Conservation (phyloP, 2,797 vertebrate species). For the Chanos chanos region DNA sequence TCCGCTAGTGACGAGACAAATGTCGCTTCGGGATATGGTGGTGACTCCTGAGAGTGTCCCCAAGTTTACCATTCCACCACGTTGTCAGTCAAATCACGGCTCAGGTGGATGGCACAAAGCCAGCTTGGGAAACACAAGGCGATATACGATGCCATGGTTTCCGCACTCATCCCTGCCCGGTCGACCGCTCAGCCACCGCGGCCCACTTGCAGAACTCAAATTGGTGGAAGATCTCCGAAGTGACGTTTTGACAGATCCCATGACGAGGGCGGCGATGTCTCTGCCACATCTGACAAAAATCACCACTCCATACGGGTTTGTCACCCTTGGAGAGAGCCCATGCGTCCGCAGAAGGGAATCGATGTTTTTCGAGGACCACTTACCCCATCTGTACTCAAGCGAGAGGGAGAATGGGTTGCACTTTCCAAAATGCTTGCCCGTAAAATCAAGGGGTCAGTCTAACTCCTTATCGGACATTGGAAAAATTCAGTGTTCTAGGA, state of each 20-base stretch:
- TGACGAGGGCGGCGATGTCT: conserved; percentile 45
- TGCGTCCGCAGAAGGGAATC: conserved; percentile 44
- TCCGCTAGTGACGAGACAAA: conserved; percentile 18
- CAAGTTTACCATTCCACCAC: conserved; percentile 44
- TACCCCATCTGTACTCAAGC: background rate
- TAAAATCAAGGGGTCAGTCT: background rate
- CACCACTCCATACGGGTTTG: conserved; percentile 49
- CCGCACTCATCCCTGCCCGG: background rate
- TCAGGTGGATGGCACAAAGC: background rate
- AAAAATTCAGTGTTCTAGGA: conserved; percentile 4
- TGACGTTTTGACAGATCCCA: conserved; percentile 28
- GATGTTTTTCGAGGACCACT: conserved; percentile 41
- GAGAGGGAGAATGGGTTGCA: background rate
- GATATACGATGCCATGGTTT: conserved; percentile 26
- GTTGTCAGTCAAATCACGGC: conserved; percentile 12
- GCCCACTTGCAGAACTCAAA: conserved; percentile 6
- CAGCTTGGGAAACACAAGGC: background rate
- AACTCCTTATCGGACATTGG: conserved; percentile 9
- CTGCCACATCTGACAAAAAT: conserved; percentile 47
- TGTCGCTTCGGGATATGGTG: conserved; percentile 40
- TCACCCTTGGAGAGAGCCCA: conserved; percentile 43
- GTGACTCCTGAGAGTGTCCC: conserved; percentile 51
- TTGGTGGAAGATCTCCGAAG: background rate
- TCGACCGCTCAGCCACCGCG: background rate
- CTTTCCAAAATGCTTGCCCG: background rate